phyloP scores from a whole-genome alignment of 2,113 vertebrate genomes.

The Hypomesus transpacificus region DNA sequence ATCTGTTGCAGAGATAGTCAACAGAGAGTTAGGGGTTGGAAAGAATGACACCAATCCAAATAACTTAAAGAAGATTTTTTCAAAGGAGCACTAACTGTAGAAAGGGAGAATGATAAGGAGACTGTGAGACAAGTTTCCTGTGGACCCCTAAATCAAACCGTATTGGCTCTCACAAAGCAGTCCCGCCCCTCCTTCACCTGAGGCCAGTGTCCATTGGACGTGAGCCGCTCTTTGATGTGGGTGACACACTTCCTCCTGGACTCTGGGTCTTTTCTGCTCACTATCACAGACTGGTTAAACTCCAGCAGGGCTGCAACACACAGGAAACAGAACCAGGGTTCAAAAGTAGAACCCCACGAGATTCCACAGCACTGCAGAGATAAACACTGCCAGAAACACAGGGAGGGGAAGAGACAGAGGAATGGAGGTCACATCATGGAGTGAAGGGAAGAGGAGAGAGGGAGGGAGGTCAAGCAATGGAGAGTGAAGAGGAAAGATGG shows the following conservation, averaged over 20 bases:
- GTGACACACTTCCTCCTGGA: slow-evolving; percentile 79
- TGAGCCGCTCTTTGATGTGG: slow-evolving; percentile 77
- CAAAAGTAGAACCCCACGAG: slow-evolving; percentile 7
- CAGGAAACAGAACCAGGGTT: neutral
- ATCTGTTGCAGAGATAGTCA: slow-evolving; percentile 64
- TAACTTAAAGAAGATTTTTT: neutral
- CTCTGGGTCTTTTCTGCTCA: slow-evolving; percentile 80
- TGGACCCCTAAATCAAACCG: neutral
- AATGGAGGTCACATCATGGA: no score
- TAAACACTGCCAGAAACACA: slow-evolving; percentile 4
- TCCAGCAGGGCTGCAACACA: slow-evolving; percentile 75
- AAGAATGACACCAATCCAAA: neutral
- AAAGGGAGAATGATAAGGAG: no score
- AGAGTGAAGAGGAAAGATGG: no score
- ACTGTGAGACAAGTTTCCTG: neutral
- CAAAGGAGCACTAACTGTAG: no score
- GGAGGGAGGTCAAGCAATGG: no score
- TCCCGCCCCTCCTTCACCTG: slow-evolving; percentile 69
- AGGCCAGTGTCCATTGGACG: slow-evolving; percentile 81
- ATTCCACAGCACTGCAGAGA: neutral
- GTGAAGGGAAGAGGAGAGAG: no score
- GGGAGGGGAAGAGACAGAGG: neutral
- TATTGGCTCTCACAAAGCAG: neutral
- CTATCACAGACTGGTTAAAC: slow-evolving; percentile 85
- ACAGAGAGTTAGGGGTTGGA: neutral